Percentiles rank a stretch among this genome's conserved stretches.
Conservation (phyloP, 2,797 vertebrate genomes). For the Falco berigora region DNA sequence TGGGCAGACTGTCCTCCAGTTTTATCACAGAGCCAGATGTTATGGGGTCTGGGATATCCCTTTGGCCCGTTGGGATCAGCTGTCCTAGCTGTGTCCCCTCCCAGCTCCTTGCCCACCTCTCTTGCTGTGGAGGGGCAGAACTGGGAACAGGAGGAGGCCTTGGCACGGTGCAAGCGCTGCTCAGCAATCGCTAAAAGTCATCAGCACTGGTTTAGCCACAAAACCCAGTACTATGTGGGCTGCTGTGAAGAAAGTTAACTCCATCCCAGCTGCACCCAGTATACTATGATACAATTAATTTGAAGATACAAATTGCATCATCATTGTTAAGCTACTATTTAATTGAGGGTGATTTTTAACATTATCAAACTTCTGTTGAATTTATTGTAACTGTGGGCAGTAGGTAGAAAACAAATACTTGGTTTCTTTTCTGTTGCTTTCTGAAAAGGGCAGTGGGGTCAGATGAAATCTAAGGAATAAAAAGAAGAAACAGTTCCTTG, state of each 20-base stretch:
- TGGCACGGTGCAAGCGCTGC: not conserved
- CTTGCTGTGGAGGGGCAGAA: not conserved
- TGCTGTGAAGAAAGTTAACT: not conserved
- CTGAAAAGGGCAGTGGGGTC: not conserved
- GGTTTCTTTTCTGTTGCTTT: not conserved
- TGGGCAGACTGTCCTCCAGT: not conserved
- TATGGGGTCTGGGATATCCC: no score
- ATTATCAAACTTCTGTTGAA: not conserved
- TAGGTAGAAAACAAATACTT: not conserved
- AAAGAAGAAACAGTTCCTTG: not conserved
- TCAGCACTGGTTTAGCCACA: fast-evolving
- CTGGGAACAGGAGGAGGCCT: not conserved
- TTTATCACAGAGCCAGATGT: not conserved
- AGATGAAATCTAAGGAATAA: not conserved
- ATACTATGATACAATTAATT: fast-evolving
- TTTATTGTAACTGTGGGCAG: not conserved
- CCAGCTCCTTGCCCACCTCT: not conserved
- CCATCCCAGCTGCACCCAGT: not conserved
- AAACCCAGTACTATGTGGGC: not conserved
- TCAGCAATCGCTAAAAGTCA: not conserved
- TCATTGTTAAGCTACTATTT: not conserved
- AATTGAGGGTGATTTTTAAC: not conserved
- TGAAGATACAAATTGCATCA: not conserved
- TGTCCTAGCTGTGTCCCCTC: not conserved
- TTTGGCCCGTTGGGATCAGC: not conserved